Conservation (phyloP, 2,888 invertebrate genomes). For the Stomorhina lunata region DNA sequence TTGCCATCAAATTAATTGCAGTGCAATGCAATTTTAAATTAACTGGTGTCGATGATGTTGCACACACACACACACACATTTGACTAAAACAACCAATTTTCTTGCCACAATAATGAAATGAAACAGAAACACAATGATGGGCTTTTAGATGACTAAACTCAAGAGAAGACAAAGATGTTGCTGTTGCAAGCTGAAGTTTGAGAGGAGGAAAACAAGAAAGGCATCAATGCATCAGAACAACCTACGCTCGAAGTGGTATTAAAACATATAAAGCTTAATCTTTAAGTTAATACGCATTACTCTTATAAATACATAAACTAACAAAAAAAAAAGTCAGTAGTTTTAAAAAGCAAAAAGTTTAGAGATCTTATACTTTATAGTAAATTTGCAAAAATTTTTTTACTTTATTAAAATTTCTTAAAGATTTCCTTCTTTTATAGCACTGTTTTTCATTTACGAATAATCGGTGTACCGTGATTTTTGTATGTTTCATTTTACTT, state of each 20-base stretch:
- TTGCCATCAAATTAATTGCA: slow-evolving; percentile 65
- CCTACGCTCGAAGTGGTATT: slow-evolving; percentile 57
- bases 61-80: slow-evolving; percentile 20
- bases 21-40: slow-evolving; percentile 63
- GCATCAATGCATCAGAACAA: slow-evolving; percentile 57
- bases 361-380: no score
- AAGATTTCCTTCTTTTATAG: background rate
- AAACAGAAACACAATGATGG: slow-evolving; percentile 38
- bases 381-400: no score
- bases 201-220: slow-evolving; percentile 11
- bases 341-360: background rate
- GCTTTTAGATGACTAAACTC: background rate
- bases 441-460: slow-evolving; percentile 13
- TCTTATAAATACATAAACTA: slow-evolving; percentile 16
- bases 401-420: background rate
- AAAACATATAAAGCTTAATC: slow-evolving; percentile 61
- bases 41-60: slow-evolving; percentile 64
- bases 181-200: background rate
- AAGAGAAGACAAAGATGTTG: background rate
- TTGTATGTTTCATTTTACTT: slow-evolving; percentile 9
- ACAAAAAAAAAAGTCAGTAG: background rate
- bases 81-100: background rate
- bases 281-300: slow-evolving; percentile 58
- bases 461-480: slow-evolving; percentile 29
- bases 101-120: slow-evolving; percentile 26